These are phyloP conservation scores for Hirundo rustica DNA, from an alignment of 2,797 vertebrate species.

Conservation along the genomic window DNA sequence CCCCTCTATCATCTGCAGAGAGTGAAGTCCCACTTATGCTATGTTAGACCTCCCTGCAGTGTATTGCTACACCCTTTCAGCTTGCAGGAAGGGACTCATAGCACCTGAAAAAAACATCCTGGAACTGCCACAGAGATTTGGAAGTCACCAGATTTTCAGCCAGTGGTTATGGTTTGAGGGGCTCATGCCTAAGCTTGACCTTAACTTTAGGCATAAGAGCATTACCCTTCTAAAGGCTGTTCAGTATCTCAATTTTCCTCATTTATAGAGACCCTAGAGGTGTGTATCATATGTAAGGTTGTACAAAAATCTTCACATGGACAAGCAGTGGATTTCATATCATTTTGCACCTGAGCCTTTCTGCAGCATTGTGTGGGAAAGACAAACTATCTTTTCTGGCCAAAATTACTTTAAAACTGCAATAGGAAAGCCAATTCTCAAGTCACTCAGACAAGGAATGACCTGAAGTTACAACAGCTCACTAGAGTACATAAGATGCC, in stretches of 20 bases:
- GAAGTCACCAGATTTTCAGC: neutral
- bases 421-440: neutral
- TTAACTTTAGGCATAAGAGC: neutral
- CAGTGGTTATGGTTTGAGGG: neutral
- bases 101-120: neutral
- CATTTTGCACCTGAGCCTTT: neutral
- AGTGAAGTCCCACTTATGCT: rapidly evolving
- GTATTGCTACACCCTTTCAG: neutral
- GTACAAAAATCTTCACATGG: neutral
- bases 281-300: neutral
- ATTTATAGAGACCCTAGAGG: neutral
- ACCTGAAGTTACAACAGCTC: neutral
- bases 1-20: neutral
- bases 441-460: neutral
- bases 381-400: neutral
- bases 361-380: neutral
- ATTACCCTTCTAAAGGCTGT: neutral
- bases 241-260: neutral
- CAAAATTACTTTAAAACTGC: neutral
- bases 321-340: neutral
- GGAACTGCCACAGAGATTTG: neutral
- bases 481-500: neutral
- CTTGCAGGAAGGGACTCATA: neutral
- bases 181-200: neutral
- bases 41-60: neutral